Evolutionary conservation across 2,888 invertebrate genomes (phyloP).

Genomic region (Megaustenia siamemsis): DNA sequence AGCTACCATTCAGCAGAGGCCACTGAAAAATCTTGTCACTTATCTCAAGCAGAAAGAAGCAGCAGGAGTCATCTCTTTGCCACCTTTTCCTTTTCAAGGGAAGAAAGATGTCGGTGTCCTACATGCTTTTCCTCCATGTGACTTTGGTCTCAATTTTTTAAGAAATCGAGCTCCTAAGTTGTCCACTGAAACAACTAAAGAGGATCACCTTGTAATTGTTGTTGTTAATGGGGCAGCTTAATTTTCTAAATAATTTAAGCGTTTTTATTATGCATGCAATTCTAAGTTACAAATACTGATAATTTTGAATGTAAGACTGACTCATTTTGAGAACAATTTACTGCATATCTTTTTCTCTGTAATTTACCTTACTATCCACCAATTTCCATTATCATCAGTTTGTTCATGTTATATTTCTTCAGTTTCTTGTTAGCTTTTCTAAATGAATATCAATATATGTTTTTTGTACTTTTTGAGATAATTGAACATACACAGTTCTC

Average conservation of each 20-base stretch:
- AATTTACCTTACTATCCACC: too few species aligned
- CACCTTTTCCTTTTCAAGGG: constrained; percentile 80
- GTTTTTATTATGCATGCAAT: too few species aligned
- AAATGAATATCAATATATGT: too few species aligned
- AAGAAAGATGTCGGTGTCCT: constrained; percentile 93
- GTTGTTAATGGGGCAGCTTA: constrained; percentile 88
- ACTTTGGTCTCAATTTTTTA: constrained; percentile 94
- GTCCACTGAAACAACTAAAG: constrained; percentile 86
- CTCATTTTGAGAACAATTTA: too few species aligned
- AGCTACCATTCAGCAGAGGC: constrained; percentile 81
- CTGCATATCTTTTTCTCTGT: too few species aligned
- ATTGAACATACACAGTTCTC: too few species aligned
- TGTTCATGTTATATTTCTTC: too few species aligned
- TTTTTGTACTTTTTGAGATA: too few species aligned
- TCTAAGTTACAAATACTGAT: too few species aligned
- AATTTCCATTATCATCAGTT: too few species aligned
- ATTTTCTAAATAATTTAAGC: not conserved
- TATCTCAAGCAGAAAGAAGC: constrained; percentile 99
- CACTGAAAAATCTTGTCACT: constrained; percentile 94
- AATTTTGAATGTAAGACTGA: too few species aligned
- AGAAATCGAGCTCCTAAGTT: constrained; percentile 94
- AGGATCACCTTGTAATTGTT: constrained; percentile 93
- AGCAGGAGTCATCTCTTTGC: constrained; percentile 95
- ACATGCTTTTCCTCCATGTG: constrained; percentile 97
- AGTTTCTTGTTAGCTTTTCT: too few species aligned